Percentiles rank a stretch among this genome's conserved stretches.
These are phyloP conservation scores for Plecotus auritus DNA, from an alignment of 2,113 vertebrate genomes.

Conservation along the genomic window DNA sequence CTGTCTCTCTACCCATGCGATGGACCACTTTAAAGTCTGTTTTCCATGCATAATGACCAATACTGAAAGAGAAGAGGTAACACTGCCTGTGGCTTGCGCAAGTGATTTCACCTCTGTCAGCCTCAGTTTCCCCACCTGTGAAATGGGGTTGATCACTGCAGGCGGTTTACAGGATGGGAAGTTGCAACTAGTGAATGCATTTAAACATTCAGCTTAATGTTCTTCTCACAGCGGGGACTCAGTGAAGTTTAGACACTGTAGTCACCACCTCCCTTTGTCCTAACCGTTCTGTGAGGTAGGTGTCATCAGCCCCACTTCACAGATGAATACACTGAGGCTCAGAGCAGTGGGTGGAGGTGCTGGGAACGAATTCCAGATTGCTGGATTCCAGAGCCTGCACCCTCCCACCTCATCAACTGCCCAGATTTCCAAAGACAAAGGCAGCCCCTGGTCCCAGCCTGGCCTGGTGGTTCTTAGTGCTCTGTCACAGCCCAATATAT, in stretches of 20 bases:
- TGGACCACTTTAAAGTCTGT: not conserved
- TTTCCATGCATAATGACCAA: not conserved
- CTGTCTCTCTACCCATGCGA: not conserved
- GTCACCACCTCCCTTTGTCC: not conserved
- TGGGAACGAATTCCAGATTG: not conserved
- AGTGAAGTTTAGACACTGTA: accelerated
- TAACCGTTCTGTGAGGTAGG: not conserved
- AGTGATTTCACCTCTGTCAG: not conserved
- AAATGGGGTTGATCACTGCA: not conserved
- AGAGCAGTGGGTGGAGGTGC: not conserved
- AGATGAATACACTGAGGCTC: not conserved
- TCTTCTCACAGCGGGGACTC: accelerated
- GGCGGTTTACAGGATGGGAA: not conserved
- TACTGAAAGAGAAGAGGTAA: not conserved
- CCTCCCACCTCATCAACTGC: not conserved
- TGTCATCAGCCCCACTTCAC: not conserved
- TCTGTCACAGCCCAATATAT: not conserved
- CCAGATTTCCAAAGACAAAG: not conserved
- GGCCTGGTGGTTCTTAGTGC: not conserved
- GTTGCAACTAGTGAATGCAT: not conserved
- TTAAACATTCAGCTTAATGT: not conserved
- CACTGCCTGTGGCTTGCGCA: not conserved
- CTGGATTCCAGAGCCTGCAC: not conserved
- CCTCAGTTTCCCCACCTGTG: not conserved
- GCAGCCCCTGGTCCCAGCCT: not conserved